Conservation (phyloP, 1,140 invertebrate genomes). For the Cheumatopsyche charites region DNA sequence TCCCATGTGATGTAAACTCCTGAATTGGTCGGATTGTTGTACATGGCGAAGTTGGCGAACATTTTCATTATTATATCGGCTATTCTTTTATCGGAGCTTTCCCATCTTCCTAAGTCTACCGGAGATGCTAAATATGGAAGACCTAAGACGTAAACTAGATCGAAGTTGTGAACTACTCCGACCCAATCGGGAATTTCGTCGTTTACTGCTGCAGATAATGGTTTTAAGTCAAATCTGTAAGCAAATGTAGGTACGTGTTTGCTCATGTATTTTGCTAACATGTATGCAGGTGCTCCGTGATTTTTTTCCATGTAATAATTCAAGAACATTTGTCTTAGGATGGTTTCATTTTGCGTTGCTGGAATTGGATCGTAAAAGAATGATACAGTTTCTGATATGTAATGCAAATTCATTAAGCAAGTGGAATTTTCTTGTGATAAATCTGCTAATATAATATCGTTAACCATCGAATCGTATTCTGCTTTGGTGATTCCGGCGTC, state of each 20-base stretch:
- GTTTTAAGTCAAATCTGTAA: conserved; percentile 78
- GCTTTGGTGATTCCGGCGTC: conserved; percentile 61
- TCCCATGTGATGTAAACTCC: conserved; percentile 75
- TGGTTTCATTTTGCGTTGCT: conserved; percentile 63
- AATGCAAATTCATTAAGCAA: conserved; percentile 70
- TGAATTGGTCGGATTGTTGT: conserved; percentile 70
- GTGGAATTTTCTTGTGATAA: conserved; percentile 68
- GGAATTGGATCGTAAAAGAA: conserved; percentile 76
- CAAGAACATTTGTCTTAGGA: conserved; percentile 66
- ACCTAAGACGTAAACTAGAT: conserved; percentile 79
- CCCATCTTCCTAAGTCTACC: conserved; percentile 67
- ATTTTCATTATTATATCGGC: conserved; percentile 78
- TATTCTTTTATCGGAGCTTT: conserved; percentile 74
- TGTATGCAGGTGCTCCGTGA: conserved; percentile 71
- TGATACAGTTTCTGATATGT: conserved; percentile 73
- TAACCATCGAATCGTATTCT: conserved; percentile 67
- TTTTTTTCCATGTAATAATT: conserved; percentile 76
- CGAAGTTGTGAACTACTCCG: conserved; percentile 77
- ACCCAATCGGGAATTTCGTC: conserved; percentile 74
- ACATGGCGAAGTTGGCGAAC: conserved; percentile 76
- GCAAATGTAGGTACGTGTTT: conserved; percentile 66
- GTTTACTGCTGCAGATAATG: conserved; percentile 66
- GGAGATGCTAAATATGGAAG: conserved; percentile 69
- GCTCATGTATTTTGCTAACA: conserved; percentile 68
- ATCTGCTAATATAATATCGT: conserved; percentile 65